A percentile compares a stretch with the other conserved stretches of the same genome.
Conservation (phyloP, 2,113 vertebrate species). For the Talpa occidentalis region DNA sequence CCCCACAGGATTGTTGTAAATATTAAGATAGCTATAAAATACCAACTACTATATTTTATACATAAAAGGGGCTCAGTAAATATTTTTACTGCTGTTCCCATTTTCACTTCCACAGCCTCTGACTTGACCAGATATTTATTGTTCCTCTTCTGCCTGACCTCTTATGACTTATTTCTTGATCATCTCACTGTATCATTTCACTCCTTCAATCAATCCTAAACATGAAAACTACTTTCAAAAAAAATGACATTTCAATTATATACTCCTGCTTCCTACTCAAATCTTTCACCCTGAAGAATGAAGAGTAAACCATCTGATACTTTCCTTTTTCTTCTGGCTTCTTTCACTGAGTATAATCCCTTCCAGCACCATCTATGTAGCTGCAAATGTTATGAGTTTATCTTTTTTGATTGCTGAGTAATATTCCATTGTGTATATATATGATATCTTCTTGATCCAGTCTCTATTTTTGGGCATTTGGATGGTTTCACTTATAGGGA, state of each 20-base stretch:
- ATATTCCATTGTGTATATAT: too few relatives aligned
- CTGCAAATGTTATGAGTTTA: too few relatives aligned
- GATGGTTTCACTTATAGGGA: too few relatives aligned
- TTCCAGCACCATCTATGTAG: too few relatives aligned
- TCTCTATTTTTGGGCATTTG: too few relatives aligned
- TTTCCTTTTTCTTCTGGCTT: too few relatives aligned
- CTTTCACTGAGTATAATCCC: too few relatives aligned
- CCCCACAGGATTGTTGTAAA: not conserved
- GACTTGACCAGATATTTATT: not conserved
- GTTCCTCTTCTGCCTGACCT: not conserved
- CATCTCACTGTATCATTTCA: not conserved
- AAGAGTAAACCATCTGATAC: not conserved
- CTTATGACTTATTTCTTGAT: not conserved
- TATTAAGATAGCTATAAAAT: not conserved
- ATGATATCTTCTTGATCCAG: too few relatives aligned
- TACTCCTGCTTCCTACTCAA: not conserved
- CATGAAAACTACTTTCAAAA: slow-evolving; percentile 5
- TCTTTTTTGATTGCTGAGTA: too few relatives aligned
- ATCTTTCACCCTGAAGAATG: not conserved
- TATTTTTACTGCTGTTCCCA: not conserved
- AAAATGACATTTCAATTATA: not conserved
- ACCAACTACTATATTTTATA: not conserved
- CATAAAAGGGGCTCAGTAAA: not conserved
- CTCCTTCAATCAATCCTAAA: not conserved
- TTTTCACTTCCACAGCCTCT: not conserved